Evolutionary conservation across 2,797 vertebrate genomes (phyloP).

Genomic region (Tinamus major): DNA sequence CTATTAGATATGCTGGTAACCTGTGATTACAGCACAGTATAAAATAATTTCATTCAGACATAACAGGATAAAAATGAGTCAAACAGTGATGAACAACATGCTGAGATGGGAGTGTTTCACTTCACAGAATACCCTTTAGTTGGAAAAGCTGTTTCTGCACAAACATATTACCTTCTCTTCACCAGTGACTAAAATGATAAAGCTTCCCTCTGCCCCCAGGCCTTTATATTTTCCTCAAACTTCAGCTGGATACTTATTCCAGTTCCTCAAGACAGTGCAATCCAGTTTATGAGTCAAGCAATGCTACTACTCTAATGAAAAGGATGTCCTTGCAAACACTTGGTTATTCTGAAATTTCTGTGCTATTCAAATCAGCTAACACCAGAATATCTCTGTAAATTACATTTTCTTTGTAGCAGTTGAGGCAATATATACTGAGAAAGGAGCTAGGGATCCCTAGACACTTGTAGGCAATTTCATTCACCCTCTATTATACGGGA

Average conservation of each 20-base stretch:
- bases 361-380: background rate
- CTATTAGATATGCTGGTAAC: conserved; percentile 40
- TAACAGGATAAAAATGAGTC: conserved; percentile 33
- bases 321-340: background rate
- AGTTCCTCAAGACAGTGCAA: background rate
- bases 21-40: conserved; percentile 26
- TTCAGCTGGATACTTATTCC: background rate
- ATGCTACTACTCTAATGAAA: background rate
- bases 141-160: background rate
- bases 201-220: background rate
- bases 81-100: background rate
- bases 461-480: conserved; percentile 79
- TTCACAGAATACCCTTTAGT: background rate
- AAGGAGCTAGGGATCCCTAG: conserved; percentile 76
- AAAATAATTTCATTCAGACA: conserved; percentile 6
- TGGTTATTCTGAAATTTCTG: background rate
- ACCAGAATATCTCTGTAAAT: conserved; percentile 83
- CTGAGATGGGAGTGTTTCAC: conserved; percentile 9
- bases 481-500: background rate
- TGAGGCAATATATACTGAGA: conserved; percentile 82
- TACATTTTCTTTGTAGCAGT: conserved; percentile 85
- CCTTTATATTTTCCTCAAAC: background rate
- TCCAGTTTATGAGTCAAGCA: background rate
- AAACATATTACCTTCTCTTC: background rate
- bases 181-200: background rate